These are phyloP conservation scores for Catostomus latipinnis DNA, from an alignment of 2,797 vertebrate genomes.

Conservation along the genomic window DNA sequence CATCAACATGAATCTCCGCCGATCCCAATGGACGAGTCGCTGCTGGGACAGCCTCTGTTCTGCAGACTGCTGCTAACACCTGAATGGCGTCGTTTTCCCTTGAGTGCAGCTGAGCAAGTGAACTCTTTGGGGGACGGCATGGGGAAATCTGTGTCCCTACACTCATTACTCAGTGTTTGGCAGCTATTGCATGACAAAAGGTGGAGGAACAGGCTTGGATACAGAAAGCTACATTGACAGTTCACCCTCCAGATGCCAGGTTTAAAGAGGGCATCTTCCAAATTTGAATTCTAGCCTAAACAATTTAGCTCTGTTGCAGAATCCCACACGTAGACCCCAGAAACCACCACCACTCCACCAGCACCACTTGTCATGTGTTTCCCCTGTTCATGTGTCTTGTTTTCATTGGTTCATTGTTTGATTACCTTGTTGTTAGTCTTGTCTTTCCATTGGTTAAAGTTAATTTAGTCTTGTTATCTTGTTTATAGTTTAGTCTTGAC, in stretches of 20 bases:
- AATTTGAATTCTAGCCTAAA: slow-evolving; percentile 38
- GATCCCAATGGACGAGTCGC: slow-evolving; percentile 22
- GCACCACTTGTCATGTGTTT: too few species aligned
- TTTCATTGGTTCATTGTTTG: too few species aligned
- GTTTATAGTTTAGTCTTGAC: too few species aligned
- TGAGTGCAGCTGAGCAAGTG: neutral
- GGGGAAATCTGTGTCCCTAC: slow-evolving; percentile 66
- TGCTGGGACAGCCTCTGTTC: slow-evolving; percentile 20
- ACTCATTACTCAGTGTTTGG: slow-evolving; percentile 68
- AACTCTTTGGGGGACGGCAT: slow-evolving; percentile 51
- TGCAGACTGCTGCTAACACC: slow-evolving; percentile 33
- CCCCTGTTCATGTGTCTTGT: too few species aligned
- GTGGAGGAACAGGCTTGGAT: slow-evolving; percentile 62
- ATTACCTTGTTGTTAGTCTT: too few species aligned
- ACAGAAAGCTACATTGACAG: slow-evolving; percentile 64
- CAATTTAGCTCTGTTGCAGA: slow-evolving; percentile 30
- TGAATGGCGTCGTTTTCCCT: slow-evolving; percentile 29
- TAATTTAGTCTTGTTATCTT: too few species aligned
- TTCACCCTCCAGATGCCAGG: slow-evolving; percentile 65
- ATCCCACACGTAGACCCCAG: slow-evolving; percentile 27
- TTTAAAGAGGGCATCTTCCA: slow-evolving; percentile 52
- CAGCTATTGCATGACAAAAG: slow-evolving; percentile 64
- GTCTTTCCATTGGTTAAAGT: too few species aligned
- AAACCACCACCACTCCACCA: slow-evolving; percentile 37
- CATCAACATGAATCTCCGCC: slow-evolving; percentile 20